phyloP scores from a whole-genome alignment of 2,113 vertebrate genomes.

The Indicator indicator region DNA sequence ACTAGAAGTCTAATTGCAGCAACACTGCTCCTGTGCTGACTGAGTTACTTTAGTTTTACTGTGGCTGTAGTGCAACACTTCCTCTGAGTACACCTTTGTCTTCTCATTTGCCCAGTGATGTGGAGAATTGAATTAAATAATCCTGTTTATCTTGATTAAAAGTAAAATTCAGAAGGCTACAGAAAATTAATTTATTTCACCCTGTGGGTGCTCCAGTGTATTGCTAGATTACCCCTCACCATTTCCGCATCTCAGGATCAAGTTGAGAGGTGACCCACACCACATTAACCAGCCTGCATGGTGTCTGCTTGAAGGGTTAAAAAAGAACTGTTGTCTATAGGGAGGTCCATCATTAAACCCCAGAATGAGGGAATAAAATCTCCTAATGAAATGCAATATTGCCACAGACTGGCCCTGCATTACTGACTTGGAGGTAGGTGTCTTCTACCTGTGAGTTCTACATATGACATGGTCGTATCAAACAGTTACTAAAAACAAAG shows the following conservation, averaged over 20 bases:
- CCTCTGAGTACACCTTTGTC: not conserved
- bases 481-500: not conserved
- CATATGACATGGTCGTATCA: not conserved
- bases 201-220: not conserved
- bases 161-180: not conserved
- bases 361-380: not conserved
- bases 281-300: not conserved
- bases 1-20: not conserved
- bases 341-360: not conserved
- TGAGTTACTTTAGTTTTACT: not conserved
- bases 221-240: not conserved
- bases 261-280: not conserved
- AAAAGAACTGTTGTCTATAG: not conserved
- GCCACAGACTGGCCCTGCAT: not conserved
- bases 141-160: not conserved
- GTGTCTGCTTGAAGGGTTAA: not conserved
- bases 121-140: not conserved
- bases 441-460: not conserved
- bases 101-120: not conserved
- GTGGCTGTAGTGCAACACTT: not conserved
- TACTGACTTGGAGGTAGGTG: not conserved
- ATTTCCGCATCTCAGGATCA: not conserved
- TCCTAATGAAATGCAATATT: not conserved
- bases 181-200: constrained; percentile 1
- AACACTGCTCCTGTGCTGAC: not conserved